These are phyloP conservation scores for Hermaeophaga mercurialis DNA, from an alignment of 2,888 invertebrate species.

Conservation along the genomic window DNA sequence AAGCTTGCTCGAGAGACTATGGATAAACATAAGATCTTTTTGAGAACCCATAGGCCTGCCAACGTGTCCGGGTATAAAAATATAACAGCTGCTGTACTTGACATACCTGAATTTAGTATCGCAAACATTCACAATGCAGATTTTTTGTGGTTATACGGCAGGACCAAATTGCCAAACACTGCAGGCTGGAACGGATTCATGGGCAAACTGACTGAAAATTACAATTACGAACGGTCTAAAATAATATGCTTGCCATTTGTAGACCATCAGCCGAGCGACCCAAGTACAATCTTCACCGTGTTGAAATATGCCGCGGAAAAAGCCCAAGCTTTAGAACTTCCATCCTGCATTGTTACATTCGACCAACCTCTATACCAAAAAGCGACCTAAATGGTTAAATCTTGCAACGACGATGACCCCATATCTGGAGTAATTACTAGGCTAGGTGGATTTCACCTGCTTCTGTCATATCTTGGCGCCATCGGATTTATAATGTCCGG, in stretches of 20 bases:
- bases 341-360: neutral
- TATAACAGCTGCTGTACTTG: conserved; percentile 3
- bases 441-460: conserved; percentile 1
- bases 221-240: no score
- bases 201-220: no score
- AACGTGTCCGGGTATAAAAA: conserved; percentile 7
- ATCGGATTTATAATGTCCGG: conserved; percentile 1
- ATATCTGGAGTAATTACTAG: neutral
- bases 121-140: conserved; percentile 12
- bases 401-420: neutral
- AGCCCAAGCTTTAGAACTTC: no score
- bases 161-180: conserved; percentile 10
- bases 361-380: neutral
- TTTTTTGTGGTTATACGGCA: no score
- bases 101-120: conserved; percentile 8
- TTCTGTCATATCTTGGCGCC: conserved; percentile 1
- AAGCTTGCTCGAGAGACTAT: neutral
- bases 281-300: no score
- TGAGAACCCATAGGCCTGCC: neutral
- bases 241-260: no score
- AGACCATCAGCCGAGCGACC: no score
- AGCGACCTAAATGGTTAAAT: neutral
- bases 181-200: neutral
- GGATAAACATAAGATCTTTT: neutral
- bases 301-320: no score